Conservation (phyloP, 1,140 invertebrate genomes). For the Vanessa tameamea region DNA sequence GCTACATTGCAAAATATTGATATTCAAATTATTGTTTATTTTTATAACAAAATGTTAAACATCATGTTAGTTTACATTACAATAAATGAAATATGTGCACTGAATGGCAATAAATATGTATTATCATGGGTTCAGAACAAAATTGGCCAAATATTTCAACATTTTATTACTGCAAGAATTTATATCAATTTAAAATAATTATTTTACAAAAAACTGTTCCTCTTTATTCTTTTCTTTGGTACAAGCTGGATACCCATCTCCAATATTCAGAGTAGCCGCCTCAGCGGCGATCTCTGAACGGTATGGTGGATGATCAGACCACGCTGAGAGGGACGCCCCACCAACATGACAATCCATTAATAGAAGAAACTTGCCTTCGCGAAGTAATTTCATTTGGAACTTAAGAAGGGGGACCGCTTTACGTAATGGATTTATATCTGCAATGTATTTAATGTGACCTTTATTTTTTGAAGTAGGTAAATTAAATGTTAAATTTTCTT, state of each 20-base stretch:
- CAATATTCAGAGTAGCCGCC: slow-evolving; percentile 40
- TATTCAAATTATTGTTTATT: neutral
- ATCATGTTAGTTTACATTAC: neutral
- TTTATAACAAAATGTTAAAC: neutral
- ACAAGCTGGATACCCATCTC: slow-evolving; percentile 53
- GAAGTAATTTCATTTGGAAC: slow-evolving; percentile 59
- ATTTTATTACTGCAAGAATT: too few species aligned
- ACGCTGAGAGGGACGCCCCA: slow-evolving; percentile 45
- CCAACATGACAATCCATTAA: slow-evolving; percentile 59
- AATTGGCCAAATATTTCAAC: too few species aligned
- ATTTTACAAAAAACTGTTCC: slow-evolving; percentile 41
- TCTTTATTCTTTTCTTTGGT: slow-evolving; percentile 48
- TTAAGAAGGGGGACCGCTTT: slow-evolving; percentile 52
- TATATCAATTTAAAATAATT: neutral
- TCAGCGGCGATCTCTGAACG: slow-evolving; percentile 43
- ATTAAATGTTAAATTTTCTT: too few species aligned
- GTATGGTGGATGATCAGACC: slow-evolving; percentile 34
- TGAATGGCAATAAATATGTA: neutral
- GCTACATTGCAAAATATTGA: neutral
- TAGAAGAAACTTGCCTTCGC: slow-evolving; percentile 53
- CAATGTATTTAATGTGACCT: slow-evolving; percentile 2
- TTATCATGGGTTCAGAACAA: too few species aligned
- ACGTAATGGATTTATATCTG: slow-evolving; percentile 51
- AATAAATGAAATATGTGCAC: neutral
- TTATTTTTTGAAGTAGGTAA: too few species aligned